Percentiles rank a stretch among this genome's conserved stretches.
These are phyloP conservation scores for Acrocera orbiculus DNA, from an alignment of 2,888 invertebrate genomes.

Conservation along the genomic window DNA sequence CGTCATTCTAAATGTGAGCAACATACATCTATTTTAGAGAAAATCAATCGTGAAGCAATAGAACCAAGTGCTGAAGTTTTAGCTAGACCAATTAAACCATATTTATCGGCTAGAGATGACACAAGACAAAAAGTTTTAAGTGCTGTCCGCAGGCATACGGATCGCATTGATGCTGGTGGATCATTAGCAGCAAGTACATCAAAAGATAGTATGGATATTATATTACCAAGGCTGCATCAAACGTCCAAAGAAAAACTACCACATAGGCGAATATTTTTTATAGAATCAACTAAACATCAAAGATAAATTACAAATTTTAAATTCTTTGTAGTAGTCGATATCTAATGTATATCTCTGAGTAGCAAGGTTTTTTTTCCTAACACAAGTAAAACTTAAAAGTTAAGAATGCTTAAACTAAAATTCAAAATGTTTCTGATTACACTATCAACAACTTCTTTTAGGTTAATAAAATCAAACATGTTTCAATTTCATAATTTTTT, in stretches of 20 bases:
- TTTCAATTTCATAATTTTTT: no score
- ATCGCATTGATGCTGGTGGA: slow-evolving; percentile 37
- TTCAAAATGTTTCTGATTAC: no score
- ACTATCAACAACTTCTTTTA: no score
- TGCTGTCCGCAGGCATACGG: slow-evolving; percentile 40
- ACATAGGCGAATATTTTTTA: slow-evolving; percentile 34
- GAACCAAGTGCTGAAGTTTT: slow-evolving; percentile 40
- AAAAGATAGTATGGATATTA: slow-evolving; percentile 45
- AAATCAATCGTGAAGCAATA: slow-evolving; percentile 42
- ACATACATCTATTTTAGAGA: slow-evolving; percentile 32
- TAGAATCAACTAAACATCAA: slow-evolving; percentile 10
- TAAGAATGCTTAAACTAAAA: no score
- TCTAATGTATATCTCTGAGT: no score
- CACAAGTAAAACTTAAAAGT: no score
- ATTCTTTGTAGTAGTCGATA: no score
- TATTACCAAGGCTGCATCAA: slow-evolving; percentile 43
- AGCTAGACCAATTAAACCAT: slow-evolving; percentile 44
- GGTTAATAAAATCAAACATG: no score
- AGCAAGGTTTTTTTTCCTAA: no score
- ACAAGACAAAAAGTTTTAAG: slow-evolving; percentile 45
- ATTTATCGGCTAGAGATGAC: slow-evolving; percentile 47
- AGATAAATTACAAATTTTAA: no score
- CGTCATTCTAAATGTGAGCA: slow-evolving; percentile 30
- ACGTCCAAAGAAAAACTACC: slow-evolving; percentile 33
- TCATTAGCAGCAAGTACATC: slow-evolving; percentile 39